Evolutionary conservation across 2,113 vertebrate genomes (phyloP), one percentile per base, ranked within the genome.

Genomic region (Serinus canaria): DNA sequence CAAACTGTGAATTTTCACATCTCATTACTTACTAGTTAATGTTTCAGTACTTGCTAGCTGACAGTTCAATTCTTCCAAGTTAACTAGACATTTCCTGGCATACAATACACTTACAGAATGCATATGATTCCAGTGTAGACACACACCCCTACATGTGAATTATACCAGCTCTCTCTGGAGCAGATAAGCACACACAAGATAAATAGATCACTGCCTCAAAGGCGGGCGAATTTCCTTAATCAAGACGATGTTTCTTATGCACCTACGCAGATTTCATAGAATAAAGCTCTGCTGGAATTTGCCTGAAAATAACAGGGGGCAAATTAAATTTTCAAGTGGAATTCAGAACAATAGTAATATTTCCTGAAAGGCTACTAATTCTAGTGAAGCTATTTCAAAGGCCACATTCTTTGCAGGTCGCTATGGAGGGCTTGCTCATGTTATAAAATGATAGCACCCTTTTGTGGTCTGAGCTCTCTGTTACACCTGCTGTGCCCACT

Each of bases 311-410:
- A 97, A 97, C 96, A 90, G 97, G 97, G 97, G 95, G 96, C 97
- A 97, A 97, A 97, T 97, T 97, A 96, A 97, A 97, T 96, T 97
- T 96, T 90, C 62, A 50, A 96, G 73, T 96, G 96, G 96, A 97
- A 97, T 97, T 97, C 94, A 88, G 96, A 96, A 97, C 97, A 97
- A 97, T 96, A 89, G 92, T 95, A 95, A 96, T 97, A 97, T 97
- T 97, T 97, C 93, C 93, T 95, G 95, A 97, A 97, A 95, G 97
- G 95, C 94, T 93, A 94, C 90, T 92, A 92, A 96, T 97, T 97
- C 96, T 96, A 92, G 94, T 33, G 90, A 53, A 91, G 88, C 91
- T 84, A 76, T 96, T 96, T 97, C 87, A 97, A 96, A 96, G 96
- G 94, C 92, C 88, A 73, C 97, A 97, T 97, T 97, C 97, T 96